Evolutionary conservation across 2,797 vertebrate species (phyloP), one percentile per base, ranked within the genome.

Genomic region (Pangasius krempfi): DNA sequence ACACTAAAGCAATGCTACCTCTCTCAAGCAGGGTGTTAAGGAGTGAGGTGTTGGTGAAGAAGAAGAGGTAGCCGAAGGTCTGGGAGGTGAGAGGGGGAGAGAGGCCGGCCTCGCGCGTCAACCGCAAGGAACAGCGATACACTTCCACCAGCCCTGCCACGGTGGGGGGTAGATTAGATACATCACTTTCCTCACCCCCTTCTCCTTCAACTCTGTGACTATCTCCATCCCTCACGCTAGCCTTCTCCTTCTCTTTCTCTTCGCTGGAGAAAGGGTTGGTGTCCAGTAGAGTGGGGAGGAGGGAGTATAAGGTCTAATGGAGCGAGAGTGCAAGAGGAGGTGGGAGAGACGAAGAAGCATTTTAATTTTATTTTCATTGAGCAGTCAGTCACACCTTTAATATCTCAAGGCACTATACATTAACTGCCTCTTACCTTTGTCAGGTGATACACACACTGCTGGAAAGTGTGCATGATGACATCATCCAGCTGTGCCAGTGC

Each of bases 381-480:
- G 64, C 30, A 3, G 82, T 12, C 44, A 68, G 44, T 50, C 44
- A 52, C 62, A 14, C n/a, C 25, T 20, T 68, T 12, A 66, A 14
- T 13, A 44, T 84, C 47, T 64, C 18, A 85, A 44, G 81, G 47
- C 62, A 80, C 0, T 56, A 56, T 22, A 33, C 27, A 47, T 27
- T 44, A 30, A 9, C 18, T 50, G 3, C 13, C 9, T 76, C 93
- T 91, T 83, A 98, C 98, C 97, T 99, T 99, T 90, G 98, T 99
- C 92, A 99, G 96, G 94, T 99, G 98, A 92, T 99, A 99, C 84
- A 99, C 98, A 75, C 97, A 98, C 94, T 98, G 98, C 93, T 99
- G 98, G 93, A 99, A 99, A 37, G 98, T 99, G 91, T 98, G 98
- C 98, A 98, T 98, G 87, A 99, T 98, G 94, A 98, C 97, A 86